phyloP scores from a whole-genome alignment of 2,888 invertebrate genomes.

The Stenodera caucasica region DNA sequence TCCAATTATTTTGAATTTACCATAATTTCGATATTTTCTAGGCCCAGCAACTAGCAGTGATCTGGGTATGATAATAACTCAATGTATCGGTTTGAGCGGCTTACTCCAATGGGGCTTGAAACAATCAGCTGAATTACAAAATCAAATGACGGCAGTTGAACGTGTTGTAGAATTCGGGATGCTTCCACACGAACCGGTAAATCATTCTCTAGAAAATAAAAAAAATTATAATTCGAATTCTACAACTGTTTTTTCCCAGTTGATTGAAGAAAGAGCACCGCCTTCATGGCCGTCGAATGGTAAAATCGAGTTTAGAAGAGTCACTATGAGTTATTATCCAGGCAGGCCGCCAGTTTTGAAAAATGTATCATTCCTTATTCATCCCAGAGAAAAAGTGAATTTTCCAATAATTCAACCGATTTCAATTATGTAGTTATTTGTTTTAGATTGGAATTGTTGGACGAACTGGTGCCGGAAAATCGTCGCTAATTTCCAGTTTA shows the following conservation, averaged over 20 bases:
- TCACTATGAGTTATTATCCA: conserved; percentile 65
- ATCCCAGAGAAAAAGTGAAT: conserved; percentile 58
- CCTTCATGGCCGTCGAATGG: conserved; percentile 67
- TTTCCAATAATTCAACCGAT: neutral
- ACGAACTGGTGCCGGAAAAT: conserved; percentile 64
- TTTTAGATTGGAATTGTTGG: conserved; percentile 60
- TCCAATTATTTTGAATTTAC: no score
- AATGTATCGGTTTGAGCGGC: conserved; percentile 57
- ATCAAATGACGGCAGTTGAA: conserved; percentile 68
- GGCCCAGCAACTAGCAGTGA: conserved; percentile 54
- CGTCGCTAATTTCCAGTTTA: conserved; percentile 59
- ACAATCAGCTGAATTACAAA: conserved; percentile 69
- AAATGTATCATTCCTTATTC: conserved; percentile 57
- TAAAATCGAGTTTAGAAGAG: conserved; percentile 61
- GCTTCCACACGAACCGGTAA: conserved; percentile 56
- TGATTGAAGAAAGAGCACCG: conserved; percentile 57
- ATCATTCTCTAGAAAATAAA: neutral
- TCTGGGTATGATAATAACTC: conserved; percentile 61
- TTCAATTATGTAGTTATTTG: neutral
- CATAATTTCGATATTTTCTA: no score
- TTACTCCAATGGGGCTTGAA: conserved; percentile 68
- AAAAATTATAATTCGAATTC: neutral
- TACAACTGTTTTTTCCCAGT: conserved; percentile 32
- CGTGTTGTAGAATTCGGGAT: conserved; percentile 65
- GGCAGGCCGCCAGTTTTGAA: conserved; percentile 67